Evolutionary conservation across 92 coral and sea anemone species (phyloP).

Genomic region (Porites divaricata): DNA sequence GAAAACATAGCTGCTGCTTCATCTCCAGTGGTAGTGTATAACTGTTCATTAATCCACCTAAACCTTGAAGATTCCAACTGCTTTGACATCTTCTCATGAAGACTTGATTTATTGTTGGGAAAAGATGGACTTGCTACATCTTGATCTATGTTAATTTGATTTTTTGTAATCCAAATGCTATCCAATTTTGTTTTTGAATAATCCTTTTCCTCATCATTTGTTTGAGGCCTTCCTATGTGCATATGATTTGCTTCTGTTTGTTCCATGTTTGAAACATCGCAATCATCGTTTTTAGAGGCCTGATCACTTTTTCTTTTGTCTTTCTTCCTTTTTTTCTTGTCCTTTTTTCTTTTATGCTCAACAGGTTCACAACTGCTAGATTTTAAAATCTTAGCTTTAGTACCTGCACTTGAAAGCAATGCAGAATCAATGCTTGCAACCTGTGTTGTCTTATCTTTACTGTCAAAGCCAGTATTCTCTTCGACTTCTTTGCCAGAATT

Average conservation of each 20-base stretch:
- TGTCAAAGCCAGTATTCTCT: background rate
- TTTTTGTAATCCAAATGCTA: background rate
- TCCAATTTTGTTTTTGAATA: background rate
- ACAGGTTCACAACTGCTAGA: constrained; percentile 1
- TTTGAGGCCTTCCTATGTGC: constrained; percentile 33
- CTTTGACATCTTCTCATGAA: constrained; percentile 81
- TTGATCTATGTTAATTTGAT: background rate
- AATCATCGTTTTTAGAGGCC: background rate
- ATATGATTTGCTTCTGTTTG: constrained; percentile 14
- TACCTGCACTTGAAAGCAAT: background rate
- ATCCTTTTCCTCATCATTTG: constrained; percentile 5
- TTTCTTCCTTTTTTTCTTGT: constrained; percentile 37
- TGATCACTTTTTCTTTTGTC: constrained; percentile 11
- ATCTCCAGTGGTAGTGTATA: constrained; percentile 85
- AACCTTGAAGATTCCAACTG: constrained; percentile 94
- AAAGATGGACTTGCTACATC: background rate
- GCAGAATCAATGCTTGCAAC: background rate
- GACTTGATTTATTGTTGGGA: constrained; percentile 32
- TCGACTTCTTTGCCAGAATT: background rate
- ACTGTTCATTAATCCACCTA: constrained; percentile 95
- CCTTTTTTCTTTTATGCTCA: constrained; percentile 24
- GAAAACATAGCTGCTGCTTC: constrained; percentile 77
- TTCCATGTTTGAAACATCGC: background rate
- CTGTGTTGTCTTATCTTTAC: background rate
- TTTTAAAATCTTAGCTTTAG: background rate